phyloP scores from a whole-genome alignment of 2,888 invertebrate species.

The Ichneumoninae sp. region DNA sequence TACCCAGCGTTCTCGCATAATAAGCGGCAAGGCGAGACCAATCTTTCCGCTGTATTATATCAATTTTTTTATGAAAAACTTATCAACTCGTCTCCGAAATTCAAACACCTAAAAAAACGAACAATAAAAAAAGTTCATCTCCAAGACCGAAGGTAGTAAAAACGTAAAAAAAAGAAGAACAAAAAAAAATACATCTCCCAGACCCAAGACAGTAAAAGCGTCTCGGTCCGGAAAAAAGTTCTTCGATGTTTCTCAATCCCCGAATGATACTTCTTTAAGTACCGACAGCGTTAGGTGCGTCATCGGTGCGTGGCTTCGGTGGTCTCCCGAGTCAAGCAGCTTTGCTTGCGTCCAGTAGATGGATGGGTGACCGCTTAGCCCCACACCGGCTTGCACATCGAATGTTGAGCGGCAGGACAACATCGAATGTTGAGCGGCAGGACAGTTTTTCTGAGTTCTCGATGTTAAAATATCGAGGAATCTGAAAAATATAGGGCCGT shows the following conservation, averaged over 20 bases:
- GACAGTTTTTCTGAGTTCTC: no score
- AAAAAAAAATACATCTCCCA: neutral
- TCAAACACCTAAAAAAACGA: constrained; percentile 19
- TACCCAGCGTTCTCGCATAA: constrained; percentile 37
- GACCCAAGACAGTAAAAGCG: neutral
- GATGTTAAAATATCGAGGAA: no score
- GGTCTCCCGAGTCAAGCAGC: no score
- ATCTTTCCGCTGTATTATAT: constrained; percentile 53
- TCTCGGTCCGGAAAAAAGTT: neutral
- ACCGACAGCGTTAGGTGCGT: no score
- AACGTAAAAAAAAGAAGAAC: neutral
- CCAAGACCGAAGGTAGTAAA: neutral
- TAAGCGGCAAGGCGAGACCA: constrained; percentile 57
- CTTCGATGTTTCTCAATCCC: neutral
- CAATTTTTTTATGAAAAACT: constrained; percentile 56
- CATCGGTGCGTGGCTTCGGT: no score
- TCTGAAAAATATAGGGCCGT: no score
- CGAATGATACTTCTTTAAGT: neutral
- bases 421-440: no score
- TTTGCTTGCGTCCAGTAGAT: no score
- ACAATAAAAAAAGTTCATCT: neutral
- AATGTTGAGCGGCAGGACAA: no score
- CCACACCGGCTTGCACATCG: no score
- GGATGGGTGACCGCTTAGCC: no score
- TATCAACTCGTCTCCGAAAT: constrained; percentile 45